phyloP scores from a whole-genome alignment of 1,140 invertebrate species.

The Acromyrmex echinatior region DNA sequence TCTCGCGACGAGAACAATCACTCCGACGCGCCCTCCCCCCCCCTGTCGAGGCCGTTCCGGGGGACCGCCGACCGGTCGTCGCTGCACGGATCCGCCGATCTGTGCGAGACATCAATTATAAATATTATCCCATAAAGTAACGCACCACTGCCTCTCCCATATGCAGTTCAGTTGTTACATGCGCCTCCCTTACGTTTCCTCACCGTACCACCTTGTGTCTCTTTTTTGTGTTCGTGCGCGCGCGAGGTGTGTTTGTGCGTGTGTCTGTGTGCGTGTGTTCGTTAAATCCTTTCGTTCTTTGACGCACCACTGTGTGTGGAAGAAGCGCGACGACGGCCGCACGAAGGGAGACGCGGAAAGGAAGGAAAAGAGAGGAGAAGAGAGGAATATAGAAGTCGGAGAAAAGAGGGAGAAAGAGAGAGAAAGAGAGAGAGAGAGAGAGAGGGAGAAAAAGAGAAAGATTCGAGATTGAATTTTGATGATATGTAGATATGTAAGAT shows the following conservation, averaged over 20 bases:
- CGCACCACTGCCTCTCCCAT: constrained; percentile 85
- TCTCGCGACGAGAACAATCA: constrained; percentile 48
- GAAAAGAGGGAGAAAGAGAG: neutral
- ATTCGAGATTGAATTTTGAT: constrained; percentile 1
- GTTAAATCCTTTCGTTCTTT: too few species aligned
- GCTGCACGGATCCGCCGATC: constrained; percentile 55
- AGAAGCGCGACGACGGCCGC: constrained; percentile 37
- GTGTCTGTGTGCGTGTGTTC: too few species aligned
- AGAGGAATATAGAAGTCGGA: neutral
- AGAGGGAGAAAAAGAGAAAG: constrained; percentile 30
- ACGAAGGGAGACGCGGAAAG: constrained; percentile 7
- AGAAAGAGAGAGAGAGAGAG: neutral
- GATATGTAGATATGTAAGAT: constrained; percentile 13
- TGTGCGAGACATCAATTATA: constrained; percentile 76
- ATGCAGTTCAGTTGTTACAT: constrained; percentile 73
- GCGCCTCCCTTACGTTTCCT: constrained; percentile 57
- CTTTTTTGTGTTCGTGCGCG: neutral
- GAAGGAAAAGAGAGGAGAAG: neutral
- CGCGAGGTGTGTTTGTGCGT: too few species aligned
- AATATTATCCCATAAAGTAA: constrained; percentile 79
- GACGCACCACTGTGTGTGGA: constrained; percentile 13
- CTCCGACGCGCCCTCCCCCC: neutral
- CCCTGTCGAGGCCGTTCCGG: neutral
- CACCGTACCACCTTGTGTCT: constrained; percentile 42
- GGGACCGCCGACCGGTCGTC: neutral